Base-by-base conservation (phyloP, 1,140 invertebrate genomes). In the Vanessa tameamea region DNA sequence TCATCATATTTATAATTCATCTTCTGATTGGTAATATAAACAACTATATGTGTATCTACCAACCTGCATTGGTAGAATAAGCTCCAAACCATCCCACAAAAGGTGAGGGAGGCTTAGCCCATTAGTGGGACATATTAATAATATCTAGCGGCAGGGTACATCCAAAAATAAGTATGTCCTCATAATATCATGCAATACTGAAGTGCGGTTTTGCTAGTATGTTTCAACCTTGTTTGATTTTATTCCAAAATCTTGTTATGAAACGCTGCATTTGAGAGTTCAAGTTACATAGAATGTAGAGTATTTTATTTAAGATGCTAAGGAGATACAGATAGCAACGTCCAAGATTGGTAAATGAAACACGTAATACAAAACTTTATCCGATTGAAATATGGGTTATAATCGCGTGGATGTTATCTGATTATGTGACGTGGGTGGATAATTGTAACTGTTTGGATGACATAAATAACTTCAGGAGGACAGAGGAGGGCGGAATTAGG, bases 401-500 rank as follows among this genome's bases (percentile, higher is more conserved):
- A 16, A 69, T 61, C 55, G 53, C 26, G 43, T 69, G 55, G 47
- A 48, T 37, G 8, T 57, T 57, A 12, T 23, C 20, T 11, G 13
- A n/a, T 57, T 12, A 23, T 23, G 37, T 48, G 37, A n/a, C 48
- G 20, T 31, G 16, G 26, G 16, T 26, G 64, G 53, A 57, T 57
- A 23, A 23, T 14, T 57, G 72, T 73, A 72, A 14, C 23, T 64
- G 12, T 50, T 73, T 68, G 65, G 65, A 63, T 73, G 72, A 68
- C 16, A 73, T 73, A 73, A 73, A 73, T 73, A 73, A 68, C 64
- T 67, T 63, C 53, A 73, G 61, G 72, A 68, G 72, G 72, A 73
- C 65, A 66, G 43, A 73, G 20, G 7, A 57, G 66, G 65, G 43
- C 48, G 65, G 57, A 73, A 73, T 68, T 73, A 73, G 72, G 72